phyloP scores from a whole-genome alignment of 2,797 vertebrate species.

The Spheniscus humboldti region DNA sequence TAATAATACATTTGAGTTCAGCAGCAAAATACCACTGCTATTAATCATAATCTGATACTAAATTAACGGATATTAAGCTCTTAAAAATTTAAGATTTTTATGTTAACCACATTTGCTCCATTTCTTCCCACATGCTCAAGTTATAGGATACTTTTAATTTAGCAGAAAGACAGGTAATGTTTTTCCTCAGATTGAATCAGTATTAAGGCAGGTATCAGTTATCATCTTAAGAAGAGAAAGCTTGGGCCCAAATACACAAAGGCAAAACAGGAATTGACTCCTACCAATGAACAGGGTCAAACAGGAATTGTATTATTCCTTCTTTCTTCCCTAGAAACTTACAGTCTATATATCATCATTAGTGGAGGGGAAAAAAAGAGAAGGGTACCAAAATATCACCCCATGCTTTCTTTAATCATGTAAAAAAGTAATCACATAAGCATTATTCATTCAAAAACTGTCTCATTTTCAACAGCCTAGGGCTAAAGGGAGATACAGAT shows the following conservation, averaged over 20 bases:
- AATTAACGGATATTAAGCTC: background rate
- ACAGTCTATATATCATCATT: constrained; percentile 29
- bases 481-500: constrained; percentile 41
- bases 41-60: background rate
- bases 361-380: background rate
- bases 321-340: background rate
- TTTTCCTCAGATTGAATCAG: background rate
- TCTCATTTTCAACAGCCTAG: constrained; percentile 46
- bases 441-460: constrained; percentile 59
- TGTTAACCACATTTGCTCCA: background rate
- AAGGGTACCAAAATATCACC: constrained; percentile 46
- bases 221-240: background rate
- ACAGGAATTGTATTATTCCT: background rate
- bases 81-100: background rate
- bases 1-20: background rate
- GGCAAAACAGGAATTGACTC: background rate
- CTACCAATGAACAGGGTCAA: background rate
- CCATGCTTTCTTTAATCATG: constrained; percentile 39
- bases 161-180: background rate
- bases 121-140: background rate
- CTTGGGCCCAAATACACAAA: background rate
- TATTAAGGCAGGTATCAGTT: background rate
- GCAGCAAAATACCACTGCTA: background rate
- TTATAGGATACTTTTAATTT: background rate
- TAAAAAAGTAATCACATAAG: constrained; percentile 41